Conservation (phyloP, 2,797 vertebrate species). For the Fratercula arctica region DNA sequence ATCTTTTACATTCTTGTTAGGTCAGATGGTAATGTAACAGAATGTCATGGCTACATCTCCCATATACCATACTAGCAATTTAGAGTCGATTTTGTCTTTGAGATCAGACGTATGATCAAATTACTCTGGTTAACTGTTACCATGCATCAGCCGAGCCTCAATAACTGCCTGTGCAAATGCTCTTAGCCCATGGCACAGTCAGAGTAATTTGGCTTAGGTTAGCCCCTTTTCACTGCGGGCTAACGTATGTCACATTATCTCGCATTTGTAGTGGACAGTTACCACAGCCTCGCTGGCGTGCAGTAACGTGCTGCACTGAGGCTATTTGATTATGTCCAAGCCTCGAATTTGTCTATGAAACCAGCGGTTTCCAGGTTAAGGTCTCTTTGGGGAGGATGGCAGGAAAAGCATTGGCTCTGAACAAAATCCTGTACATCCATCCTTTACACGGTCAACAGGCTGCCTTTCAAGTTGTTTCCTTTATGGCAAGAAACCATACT, state of each 20-base stretch:
- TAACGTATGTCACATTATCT: conserved; percentile 49
- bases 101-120: conserved; percentile 51
- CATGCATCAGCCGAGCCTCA: background rate
- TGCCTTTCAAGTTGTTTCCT: conserved; percentile 6
- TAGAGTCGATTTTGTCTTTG: conserved; percentile 59
- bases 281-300: background rate
- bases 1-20: conserved; percentile 52
- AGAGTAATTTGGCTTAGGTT: conserved; percentile 54
- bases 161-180: conserved; percentile 51
- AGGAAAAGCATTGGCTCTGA: conserved; percentile 8
- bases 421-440: background rate
- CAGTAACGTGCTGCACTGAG: background rate
- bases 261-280: conserved; percentile 32
- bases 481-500: conserved; percentile 33
- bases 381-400: background rate
- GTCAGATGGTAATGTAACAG: conserved; percentile 57
- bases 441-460: background rate
- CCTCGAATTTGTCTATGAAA: conserved; percentile 21
- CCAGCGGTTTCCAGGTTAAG: conserved; percentile 25
- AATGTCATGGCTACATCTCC: conserved; percentile 32
- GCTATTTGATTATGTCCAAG: background rate
- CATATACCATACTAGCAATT: conserved; percentile 56
- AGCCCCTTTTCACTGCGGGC: conserved; percentile 44
- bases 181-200: conserved; percentile 33
- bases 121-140: conserved; percentile 52